Conservation (phyloP, 2,113 vertebrate genomes). For the Syrrhaptes paradoxus region DNA sequence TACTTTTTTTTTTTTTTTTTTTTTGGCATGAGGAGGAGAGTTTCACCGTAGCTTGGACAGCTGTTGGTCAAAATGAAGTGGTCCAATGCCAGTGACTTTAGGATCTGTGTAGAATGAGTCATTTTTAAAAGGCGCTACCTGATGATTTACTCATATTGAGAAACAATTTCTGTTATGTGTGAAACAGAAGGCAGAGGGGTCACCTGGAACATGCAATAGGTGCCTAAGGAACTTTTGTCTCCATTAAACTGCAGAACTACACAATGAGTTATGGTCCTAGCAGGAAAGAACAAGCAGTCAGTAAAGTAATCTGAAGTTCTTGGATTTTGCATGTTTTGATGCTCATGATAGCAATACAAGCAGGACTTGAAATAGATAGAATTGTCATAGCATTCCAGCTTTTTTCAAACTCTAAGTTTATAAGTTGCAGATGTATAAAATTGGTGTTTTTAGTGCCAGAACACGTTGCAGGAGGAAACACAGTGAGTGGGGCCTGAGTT, state of each 20-base stretch:
- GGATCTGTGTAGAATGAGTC: not conserved
- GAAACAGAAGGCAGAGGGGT: not conserved
- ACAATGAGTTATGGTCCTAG: rapidly evolving
- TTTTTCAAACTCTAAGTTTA: not conserved
- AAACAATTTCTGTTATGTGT: not conserved
- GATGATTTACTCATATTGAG: not conserved
- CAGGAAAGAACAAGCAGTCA: not conserved
- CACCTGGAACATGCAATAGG: rapidly evolving
- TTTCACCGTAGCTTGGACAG: not conserved
- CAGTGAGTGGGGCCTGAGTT: not conserved
- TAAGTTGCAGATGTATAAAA: not conserved
- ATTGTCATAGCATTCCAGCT: not conserved
- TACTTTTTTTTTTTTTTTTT: not conserved
- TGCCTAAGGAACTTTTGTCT: not conserved
- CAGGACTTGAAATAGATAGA: not conserved
- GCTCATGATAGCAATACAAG: not conserved
- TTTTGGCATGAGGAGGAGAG: rapidly evolving
- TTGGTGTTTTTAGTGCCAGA: not conserved
- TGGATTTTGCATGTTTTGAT: not conserved
- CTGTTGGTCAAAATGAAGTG: not conserved
- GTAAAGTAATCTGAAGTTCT: not conserved
- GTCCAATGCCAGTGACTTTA: not conserved
- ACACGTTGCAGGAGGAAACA: not conserved
- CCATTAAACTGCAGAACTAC: rapidly evolving
- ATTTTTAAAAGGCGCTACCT: not conserved